Evolutionary conservation across 2,888 invertebrate species (phyloP), one percentile per base, ranked within the genome.

Genomic region (Polydrusus cervinus): DNA sequence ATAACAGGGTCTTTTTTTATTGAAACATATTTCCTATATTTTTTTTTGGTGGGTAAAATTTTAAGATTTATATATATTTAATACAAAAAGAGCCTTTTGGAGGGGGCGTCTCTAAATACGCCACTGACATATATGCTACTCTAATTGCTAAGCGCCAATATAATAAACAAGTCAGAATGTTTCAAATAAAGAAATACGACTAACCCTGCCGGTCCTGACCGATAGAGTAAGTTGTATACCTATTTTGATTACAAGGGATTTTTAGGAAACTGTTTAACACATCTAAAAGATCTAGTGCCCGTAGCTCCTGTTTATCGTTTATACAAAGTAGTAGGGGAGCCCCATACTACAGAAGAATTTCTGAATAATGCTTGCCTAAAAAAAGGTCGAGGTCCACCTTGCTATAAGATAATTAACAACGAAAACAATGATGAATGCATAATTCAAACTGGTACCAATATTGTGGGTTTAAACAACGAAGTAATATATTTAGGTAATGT

Each of bases 281-380:
- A 80, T 57, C 79, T 81, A 53, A 80, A 79, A 45, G 81, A 85
- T 78, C 30, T 84, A 20, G 67, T 82, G 7, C 83, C 86, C 11
- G 80, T 85, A 14, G 77, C 80, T 45, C 62, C 74, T 5, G 81
- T 85, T 11, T 85, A 84, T 66, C 53, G 73, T 0, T 72, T 84
- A n/a, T 86, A 85, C 75, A 65, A 79, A 67, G 77, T 75, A 62
- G 57, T 85, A 8, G 85, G 84, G 13, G 83, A 85, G 73, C 83
- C 84, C 0, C 83, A 82, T 68, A 78, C 83, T 9, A 82, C 82
- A 0, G 75, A 78, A 51, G 72, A 73, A 7, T 83, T 85, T 64
- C 70, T 86, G 20, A 79, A 80, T 38, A 66, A 76, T 10, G 18
- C 49, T 18, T 69, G 47, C n/a, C 14, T 75, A 34, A 65, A 61